Evolutionary conservation across 2,888 invertebrate species (phyloP).

Genomic region (Leucania comma): DNA sequence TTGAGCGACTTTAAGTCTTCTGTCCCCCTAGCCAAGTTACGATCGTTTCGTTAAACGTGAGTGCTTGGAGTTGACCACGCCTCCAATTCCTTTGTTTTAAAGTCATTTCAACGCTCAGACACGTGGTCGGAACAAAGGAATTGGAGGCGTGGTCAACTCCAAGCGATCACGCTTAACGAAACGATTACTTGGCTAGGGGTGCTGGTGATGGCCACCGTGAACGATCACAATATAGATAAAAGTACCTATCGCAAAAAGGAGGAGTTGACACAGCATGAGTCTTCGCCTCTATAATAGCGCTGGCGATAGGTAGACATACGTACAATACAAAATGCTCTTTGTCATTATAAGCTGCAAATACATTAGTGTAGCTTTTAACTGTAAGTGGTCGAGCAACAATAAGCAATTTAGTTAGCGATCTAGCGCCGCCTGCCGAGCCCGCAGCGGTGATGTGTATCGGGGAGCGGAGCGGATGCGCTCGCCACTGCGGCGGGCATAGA

Average conservation of each 20-base stretch:
- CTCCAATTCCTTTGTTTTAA: too few species aligned
- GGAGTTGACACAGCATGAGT: not conserved
- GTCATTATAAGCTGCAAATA: not conserved
- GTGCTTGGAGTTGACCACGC: too few species aligned
- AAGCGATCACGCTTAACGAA: too few species aligned
- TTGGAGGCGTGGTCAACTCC: too few species aligned
- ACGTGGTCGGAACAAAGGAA: too few species aligned
- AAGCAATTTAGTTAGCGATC: slow-evolving; percentile 63
- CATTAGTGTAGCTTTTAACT: slow-evolving; percentile 24
- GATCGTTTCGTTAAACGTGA: too few species aligned
- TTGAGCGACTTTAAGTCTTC: too few species aligned
- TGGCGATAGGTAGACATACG: not conserved
- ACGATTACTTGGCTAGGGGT: too few species aligned
- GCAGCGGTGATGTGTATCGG: slow-evolving; percentile 40
- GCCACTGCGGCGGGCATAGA: not conserved
- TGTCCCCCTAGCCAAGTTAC: too few species aligned
- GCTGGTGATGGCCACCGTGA: too few species aligned
- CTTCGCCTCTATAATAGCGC: not conserved
- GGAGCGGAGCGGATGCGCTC: slow-evolving; percentile 36
- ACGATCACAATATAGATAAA: too few species aligned
- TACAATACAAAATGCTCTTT: slow-evolving; percentile 1
- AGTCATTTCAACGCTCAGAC: too few species aligned
- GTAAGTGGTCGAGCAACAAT: slow-evolving; percentile 50
- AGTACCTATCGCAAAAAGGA: not conserved
- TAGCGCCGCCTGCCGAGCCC: slow-evolving; percentile 22